phyloP scores from a whole-genome alignment of 2,797 vertebrate genomes.

The Oryzias sinensis region DNA sequence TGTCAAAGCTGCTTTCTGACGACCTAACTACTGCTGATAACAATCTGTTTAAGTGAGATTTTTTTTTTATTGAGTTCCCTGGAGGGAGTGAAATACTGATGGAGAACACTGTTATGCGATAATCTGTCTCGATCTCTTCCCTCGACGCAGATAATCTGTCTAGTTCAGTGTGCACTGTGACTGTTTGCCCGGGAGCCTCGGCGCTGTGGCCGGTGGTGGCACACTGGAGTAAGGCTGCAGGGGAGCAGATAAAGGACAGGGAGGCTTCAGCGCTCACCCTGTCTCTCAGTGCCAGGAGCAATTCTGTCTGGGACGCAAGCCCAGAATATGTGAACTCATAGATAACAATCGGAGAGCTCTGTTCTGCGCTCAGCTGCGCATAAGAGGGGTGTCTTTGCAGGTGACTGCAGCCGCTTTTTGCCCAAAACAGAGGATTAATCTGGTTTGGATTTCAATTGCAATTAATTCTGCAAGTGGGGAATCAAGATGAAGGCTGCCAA shows the following conservation, averaged over 20 bases:
- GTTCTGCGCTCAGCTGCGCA: slow-evolving; percentile 32
- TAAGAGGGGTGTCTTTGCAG: slow-evolving; percentile 48
- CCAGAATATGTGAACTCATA: slow-evolving; percentile 63
- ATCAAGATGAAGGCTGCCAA: slow-evolving; percentile 18
- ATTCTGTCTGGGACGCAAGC: slow-evolving; percentile 63
- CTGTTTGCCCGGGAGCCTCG: slow-evolving; percentile 55
- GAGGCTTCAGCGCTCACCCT: slow-evolving; percentile 46
- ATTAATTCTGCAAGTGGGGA: slow-evolving; percentile 20
- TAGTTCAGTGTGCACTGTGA: slow-evolving; percentile 67
- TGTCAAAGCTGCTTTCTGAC: slow-evolving; percentile 45
- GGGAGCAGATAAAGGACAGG: slow-evolving; percentile 57
- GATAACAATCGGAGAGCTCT: slow-evolving; percentile 54
- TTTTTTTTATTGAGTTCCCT: slow-evolving; percentile 55
- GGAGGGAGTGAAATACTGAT: slow-evolving; percentile 70
- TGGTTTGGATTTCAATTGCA: slow-evolving; percentile 19
- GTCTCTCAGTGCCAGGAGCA: slow-evolving; percentile 57
- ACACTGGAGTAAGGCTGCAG: slow-evolving; percentile 48
- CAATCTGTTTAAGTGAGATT: slow-evolving; percentile 60
- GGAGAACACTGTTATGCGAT: slow-evolving; percentile 63
- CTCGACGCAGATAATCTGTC: slow-evolving; percentile 78
- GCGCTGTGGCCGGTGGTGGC: slow-evolving; percentile 45
- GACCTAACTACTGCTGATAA: slow-evolving; percentile 55
- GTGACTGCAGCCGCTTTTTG: slow-evolving; percentile 38
- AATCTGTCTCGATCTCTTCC: slow-evolving; percentile 77
- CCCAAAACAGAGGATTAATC: slow-evolving; percentile 39